A percentile compares a stretch with the other conserved stretches of the same genome.
Evolutionary conservation across 2,113 vertebrate genomes (phyloP).

Genomic region (Paracyprichromis sp.): DNA sequence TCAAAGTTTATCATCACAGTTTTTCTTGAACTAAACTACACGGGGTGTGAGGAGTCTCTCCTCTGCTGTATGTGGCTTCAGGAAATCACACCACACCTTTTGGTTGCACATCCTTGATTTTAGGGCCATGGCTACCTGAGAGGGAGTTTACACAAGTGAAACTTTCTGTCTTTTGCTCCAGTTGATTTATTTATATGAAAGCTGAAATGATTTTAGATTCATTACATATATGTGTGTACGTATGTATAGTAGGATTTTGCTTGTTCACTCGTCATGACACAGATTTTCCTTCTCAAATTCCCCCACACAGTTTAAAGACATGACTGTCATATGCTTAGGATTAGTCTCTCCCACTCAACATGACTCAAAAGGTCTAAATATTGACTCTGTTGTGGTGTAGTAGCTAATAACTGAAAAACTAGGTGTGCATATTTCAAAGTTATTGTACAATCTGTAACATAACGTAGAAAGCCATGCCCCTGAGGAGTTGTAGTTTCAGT

Average conservation of each 20-base stretch:
- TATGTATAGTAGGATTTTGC: neutral
- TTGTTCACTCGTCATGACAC: neutral
- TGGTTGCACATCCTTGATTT: neutral
- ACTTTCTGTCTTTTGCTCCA: neutral
- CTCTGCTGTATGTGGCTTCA: neutral
- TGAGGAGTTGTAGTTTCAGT: neutral
- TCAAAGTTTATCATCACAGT: neutral
- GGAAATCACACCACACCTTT: neutral
- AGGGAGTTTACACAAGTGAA: neutral
- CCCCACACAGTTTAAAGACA: slow-evolving; percentile 5
- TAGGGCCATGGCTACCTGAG: neutral
- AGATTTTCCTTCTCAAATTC: neutral
- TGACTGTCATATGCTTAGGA: slow-evolving; percentile 30
- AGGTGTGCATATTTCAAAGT: neutral
- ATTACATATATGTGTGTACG: neutral
- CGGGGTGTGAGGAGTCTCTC: neutral
- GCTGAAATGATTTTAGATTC: fast-evolving
- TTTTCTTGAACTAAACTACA: neutral
- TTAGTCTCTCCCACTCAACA: slow-evolving; percentile 43
- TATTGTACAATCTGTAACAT: neutral
- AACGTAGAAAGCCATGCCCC: neutral
- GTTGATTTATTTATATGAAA: neutral
- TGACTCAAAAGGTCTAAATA: slow-evolving; percentile 51
- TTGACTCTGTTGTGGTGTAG: slow-evolving; percentile 4
- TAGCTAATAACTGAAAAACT: neutral